Evolutionary conservation across 1,140 invertebrate genomes (phyloP).

Genomic region (Latrodectus geometricus): DNA sequence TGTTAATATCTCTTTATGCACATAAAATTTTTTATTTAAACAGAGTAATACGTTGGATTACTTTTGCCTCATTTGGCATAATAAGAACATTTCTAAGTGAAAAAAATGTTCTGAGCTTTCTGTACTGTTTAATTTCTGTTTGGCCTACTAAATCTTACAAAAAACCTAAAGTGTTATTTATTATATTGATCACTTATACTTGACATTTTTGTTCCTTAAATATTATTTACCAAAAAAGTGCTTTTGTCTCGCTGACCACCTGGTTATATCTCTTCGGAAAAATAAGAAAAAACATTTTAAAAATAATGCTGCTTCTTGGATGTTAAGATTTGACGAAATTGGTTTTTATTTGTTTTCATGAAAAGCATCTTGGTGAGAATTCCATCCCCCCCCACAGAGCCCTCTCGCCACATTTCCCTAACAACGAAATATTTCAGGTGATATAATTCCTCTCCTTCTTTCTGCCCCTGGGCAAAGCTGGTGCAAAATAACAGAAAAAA

Average conservation of each 20-base stretch:
- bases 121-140: no score
- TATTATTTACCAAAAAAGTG: neutral
- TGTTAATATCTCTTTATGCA: no score
- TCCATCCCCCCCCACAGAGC: neutral
- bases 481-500: neutral
- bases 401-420: neutral
- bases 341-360: neutral
- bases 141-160: no score
- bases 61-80: no score
- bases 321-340: conserved; percentile 1
- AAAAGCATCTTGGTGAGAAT: neutral
- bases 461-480: neutral
- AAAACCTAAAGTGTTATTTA: no score
- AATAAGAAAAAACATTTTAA: neutral
- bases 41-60: no score
- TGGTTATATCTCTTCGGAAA: neutral
- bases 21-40: no score
- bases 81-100: no score
- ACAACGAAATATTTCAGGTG: conserved; percentile 5
- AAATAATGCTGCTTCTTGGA: neutral
- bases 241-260: neutral
- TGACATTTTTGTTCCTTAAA: neutral
- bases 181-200: neutral
- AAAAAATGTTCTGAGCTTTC: no score
- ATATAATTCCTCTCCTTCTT: conserved; percentile 12